Base-by-base conservation (phyloP, 2,888 invertebrate genomes). In the Clanis bilineata region DNA sequence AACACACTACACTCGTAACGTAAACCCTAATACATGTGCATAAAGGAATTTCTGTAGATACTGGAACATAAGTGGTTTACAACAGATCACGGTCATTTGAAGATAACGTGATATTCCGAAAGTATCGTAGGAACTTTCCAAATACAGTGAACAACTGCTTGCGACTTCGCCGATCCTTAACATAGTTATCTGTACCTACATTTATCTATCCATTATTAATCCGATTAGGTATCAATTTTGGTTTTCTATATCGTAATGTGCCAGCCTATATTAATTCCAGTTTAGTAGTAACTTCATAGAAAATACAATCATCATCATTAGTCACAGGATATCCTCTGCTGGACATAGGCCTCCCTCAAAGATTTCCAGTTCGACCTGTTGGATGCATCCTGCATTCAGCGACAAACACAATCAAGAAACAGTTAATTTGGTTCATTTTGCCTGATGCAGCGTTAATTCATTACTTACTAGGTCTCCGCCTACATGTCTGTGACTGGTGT, bases 81-180 rank as follows among this genome's bases (percentile, higher is more conserved):
- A 59, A 51, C 58, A 54, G 59, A 55, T 58, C 38, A 45, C 58
- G 56, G 18, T 56, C 56, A 56, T 56, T 61, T 63, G 64, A 60
- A 58, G 59, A 62, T 63, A 61, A 60, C 62, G 22, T 59, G 63
- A 61, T 56, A 58, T 60, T 64, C 63, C 47, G 60, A 66, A 66
- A 69, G 65, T 61, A 28, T 10, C 36, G 43, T 59, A 39, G 60
- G 41, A 65, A 66, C 64, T 71, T 71, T 68, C 64, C 64, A 66
- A 62, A 44, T 9, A 21, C 25, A 58, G 47, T 28, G 28, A n/a
- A 28, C 23, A 39, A 15, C 15, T 9, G 21, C n/a, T 36, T 57
- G 15, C 32, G 45, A 36, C 36, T 47, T 15, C 22, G 6, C 38
- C 6, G 22, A 38, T 32, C 22, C 56, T 38, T 56, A n/a, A 2